Conservation (phyloP, 2,888 invertebrate genomes). For the Leptinotarsa tumamoca region DNA sequence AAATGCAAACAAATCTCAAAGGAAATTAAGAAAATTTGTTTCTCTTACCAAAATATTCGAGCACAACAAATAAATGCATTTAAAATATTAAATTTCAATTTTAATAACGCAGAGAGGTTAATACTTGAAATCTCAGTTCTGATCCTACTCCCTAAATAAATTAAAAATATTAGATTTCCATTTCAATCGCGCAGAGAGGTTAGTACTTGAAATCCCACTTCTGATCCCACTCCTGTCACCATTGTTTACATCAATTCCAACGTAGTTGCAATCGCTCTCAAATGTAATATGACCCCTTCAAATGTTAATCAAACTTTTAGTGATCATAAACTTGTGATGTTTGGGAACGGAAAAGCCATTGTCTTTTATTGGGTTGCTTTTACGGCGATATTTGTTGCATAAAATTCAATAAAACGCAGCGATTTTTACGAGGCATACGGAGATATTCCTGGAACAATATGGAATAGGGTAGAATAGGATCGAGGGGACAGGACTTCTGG, state of each 20-base stretch:
- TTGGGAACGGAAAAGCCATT: conserved; percentile 34
- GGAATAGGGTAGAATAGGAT: background rate
- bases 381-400: conserved; percentile 36
- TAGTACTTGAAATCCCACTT: background rate
- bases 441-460: background rate
- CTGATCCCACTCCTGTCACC: background rate
- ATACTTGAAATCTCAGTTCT: background rate
- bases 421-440: conserved; percentile 20
- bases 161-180: background rate
- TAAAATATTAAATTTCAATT: background rate
- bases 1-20: background rate
- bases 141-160: too few relatives aligned
- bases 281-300: conserved; percentile 4
- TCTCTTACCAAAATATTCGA: background rate
- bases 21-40: too few relatives aligned
- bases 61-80: background rate
- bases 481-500: background rate
- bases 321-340: conserved; percentile 36
- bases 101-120: background rate
- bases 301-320: conserved; percentile 45
- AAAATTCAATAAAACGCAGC: conserved; percentile 34
- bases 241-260: background rate
- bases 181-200: background rate
- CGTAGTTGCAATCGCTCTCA: background rate
- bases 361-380: conserved; percentile 40